Evolutionary conservation across 2,797 vertebrate species (phyloP), one percentile per base, ranked within the genome.

Genomic region (Scleropages formosus): DNA sequence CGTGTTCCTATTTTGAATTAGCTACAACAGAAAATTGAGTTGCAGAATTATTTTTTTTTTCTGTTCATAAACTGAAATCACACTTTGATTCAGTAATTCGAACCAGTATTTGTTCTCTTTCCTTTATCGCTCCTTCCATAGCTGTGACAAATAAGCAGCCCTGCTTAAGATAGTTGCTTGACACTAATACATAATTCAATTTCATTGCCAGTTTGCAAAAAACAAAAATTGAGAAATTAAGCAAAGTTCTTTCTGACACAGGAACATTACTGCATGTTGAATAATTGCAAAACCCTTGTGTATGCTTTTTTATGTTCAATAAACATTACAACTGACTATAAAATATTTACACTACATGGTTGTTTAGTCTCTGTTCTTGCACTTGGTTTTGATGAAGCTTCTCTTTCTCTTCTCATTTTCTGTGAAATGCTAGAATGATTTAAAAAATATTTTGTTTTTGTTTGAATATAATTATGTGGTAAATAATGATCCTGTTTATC

Each of bases 151-250:
- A 39, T 6, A 39, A 39, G 31, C 39, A 67, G 75, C 64, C 72
- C 69, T 63, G 60, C 22, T 80, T 77, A 49, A 68, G 71, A 75
- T 80, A n/a, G 8, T 58, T 73, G 74, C 62, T n/a, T 72, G 47
- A 79, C 27, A 69, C 60, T 60, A 10, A 81, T 76, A 73, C 75
- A 77, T 85, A 76, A 85, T 81, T 84, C 77, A 80, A 27, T 65
- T 78, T 68, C 78, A 75, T 65, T 72, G 77, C 80, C 75, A 64
- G 60, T 77, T 71, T 56, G 60, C 53, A 77, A 51, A 73, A 75
- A 76, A 76, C 76, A 69, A 59, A 80, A 80, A 76, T 74, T 61
- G 70, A 78, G 68, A 76, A 66, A 68, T 78, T 75, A 72, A 13
- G 78, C 63, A 63, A 75, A 51, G 76, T 75, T 77, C 78, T 66